Conservation (phyloP, 2,888 invertebrate genomes). For the Panzeria rudis region DNA sequence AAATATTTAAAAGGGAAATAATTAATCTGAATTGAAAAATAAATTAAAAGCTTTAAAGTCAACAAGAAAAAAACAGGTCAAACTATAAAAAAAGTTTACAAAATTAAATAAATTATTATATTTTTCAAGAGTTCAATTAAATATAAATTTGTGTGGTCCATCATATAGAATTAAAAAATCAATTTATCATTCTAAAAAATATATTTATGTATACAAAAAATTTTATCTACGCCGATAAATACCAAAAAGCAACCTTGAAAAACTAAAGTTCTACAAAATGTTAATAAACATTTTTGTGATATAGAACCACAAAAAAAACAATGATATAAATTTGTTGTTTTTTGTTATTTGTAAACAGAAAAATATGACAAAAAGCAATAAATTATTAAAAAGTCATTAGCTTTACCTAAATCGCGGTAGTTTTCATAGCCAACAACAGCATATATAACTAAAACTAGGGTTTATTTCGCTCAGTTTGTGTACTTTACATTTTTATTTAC, state of each 20-base stretch:
- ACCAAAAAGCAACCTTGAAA: constrained; percentile 52
- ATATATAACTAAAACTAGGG: neutral
- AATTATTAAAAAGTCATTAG: constrained; percentile 53
- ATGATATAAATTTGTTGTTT: constrained; percentile 16
- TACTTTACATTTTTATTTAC: neutral
- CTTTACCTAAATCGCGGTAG: constrained; percentile 48
- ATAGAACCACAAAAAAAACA: constrained; percentile 12
- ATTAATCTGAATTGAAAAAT: constrained; percentile 39
- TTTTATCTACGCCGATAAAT: neutral
- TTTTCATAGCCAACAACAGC: neutral
- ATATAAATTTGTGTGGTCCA: constrained; percentile 28
- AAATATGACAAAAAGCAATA: constrained; percentile 38
- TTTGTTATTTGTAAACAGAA: neutral
- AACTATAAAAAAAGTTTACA: neutral
- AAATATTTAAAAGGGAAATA: constrained; percentile 9
- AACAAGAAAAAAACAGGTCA: constrained; percentile 26
- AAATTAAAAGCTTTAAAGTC: constrained; percentile 30
- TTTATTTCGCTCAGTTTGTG: neutral
- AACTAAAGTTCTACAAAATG: constrained; percentile 31
- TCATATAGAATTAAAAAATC: neutral
- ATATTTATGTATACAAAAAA: neutral
- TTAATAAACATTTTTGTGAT: neutral
- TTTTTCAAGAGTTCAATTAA: constrained; percentile 9
- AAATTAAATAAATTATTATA: neutral
- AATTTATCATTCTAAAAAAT: neutral